Conservation (phyloP, 2,113 vertebrate genomes). For the Microcebus tavaratra region DNA sequence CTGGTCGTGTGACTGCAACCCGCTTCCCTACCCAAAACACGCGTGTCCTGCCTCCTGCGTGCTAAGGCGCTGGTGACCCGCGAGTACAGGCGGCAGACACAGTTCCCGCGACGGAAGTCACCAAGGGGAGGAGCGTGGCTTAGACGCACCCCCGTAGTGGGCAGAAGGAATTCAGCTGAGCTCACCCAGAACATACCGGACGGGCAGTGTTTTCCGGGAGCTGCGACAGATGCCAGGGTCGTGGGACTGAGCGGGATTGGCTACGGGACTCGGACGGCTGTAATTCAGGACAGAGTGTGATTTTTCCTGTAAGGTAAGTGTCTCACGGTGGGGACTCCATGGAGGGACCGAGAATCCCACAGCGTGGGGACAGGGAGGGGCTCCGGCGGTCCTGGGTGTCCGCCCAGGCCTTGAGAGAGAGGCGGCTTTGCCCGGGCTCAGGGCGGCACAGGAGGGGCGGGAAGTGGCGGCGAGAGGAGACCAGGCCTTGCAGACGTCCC, state of each 20-base stretch:
- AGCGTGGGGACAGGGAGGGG: fast-evolving
- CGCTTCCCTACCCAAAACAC: fast-evolving
- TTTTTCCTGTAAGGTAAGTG: background rate
- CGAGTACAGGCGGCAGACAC: no score
- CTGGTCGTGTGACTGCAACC: fast-evolving
- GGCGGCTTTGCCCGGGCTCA: no score
- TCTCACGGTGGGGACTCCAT: background rate
- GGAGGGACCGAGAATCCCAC: background rate
- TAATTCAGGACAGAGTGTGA: fast-evolving
- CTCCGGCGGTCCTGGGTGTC: background rate
- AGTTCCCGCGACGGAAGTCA: fast-evolving
- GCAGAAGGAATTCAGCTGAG: background rate
- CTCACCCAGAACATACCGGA: fast-evolving
- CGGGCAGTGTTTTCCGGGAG: fast-evolving
- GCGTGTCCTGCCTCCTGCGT: fast-evolving
- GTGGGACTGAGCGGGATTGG: fast-evolving
- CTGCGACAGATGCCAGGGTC: fast-evolving
- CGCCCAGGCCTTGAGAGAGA: no score
- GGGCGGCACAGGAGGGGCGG: no score
- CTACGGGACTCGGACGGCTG: fast-evolving
- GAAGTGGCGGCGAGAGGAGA: no score
- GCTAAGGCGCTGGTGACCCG: fast-evolving
- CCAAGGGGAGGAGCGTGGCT: fast-evolving
- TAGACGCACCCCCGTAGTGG: fast-evolving
- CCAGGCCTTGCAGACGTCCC: no score